Conservation (phyloP, 2,888 invertebrate species). For the Hanleya hanleyi region DNA sequence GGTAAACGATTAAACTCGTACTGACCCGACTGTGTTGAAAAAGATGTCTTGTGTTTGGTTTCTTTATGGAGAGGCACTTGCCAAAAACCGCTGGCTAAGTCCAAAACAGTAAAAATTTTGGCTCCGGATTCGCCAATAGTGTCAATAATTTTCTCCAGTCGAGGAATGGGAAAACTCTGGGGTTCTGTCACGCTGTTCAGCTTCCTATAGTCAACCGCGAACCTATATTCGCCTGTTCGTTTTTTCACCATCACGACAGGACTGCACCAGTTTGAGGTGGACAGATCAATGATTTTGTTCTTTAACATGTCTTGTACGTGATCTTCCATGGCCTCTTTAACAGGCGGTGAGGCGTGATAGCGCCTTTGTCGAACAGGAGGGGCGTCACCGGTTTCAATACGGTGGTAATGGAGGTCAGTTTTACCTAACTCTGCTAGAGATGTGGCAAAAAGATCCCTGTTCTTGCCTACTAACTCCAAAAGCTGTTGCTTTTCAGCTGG, state of each 20-base stretch:
- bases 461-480: neutral
- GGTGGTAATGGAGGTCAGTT: neutral
- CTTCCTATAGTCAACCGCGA: conserved; percentile 13
- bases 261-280: neutral
- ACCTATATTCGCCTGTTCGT: conserved; percentile 4
- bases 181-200: conserved; percentile 20
- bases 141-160: conserved; percentile 23
- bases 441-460: conserved; percentile 13
- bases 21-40: neutral
- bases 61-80: conserved; percentile 7
- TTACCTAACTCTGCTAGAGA: conserved; percentile 9
- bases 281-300: conserved; percentile 10
- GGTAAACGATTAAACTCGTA: conserved; percentile 2
- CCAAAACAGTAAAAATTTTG: conserved; percentile 16
- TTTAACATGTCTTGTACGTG: conserved; percentile 11
- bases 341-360: neutral
- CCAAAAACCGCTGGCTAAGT: conserved; percentile 17
- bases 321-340: conserved; percentile 3
- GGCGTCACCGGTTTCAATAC: neutral
- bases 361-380: neutral
- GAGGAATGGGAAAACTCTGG: conserved; percentile 20
- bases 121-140: conserved; percentile 21
- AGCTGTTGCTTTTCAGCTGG: neutral
- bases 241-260: conserved; percentile 7
- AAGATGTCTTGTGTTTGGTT: conserved; percentile 4